A percentile compares a stretch with the other conserved stretches of the same genome.
Evolutionary conservation across 2,113 vertebrate species (phyloP).

Genomic region (Perognathus longimembris): DNA sequence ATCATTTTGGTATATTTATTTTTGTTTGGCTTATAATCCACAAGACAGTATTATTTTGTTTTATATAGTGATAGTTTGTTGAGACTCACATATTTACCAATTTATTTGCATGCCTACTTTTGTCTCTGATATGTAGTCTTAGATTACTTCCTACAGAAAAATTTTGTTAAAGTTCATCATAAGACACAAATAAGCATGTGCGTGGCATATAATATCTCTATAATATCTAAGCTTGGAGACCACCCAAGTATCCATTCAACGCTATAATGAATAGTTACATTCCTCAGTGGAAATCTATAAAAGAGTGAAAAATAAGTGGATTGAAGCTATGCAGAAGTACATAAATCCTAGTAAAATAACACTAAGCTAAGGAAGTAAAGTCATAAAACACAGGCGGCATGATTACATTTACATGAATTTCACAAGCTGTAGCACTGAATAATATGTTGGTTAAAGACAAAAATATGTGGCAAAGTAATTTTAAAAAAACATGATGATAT

Average conservation of each 20-base stretch:
- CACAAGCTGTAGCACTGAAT: not conserved
- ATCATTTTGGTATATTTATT: not conserved
- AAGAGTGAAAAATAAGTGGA: constrained; percentile 35
- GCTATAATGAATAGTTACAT: not conserved
- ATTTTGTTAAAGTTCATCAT: not conserved
- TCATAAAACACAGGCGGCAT: not conserved
- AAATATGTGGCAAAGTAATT: not conserved
- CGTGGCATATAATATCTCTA: not conserved
- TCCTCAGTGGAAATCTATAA: constrained; percentile 6
- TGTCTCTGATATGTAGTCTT: not conserved
- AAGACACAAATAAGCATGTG: not conserved
- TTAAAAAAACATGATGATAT: not conserved
- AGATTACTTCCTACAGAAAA: constrained; percentile 10
- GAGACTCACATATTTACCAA: not conserved
- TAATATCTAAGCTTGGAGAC: not conserved
- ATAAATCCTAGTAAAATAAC: constrained; percentile 36
- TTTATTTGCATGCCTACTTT: not conserved
- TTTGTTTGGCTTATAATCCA: not conserved
- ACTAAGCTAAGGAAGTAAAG: not conserved
- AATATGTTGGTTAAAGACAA: not conserved
- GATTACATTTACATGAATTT: constrained; percentile 9
- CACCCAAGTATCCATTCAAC: not conserved
- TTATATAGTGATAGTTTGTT: not conserved
- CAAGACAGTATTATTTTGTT: not conserved
- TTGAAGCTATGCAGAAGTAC: not conserved